Evolutionary conservation across 2,888 invertebrate genomes (phyloP), one percentile per base, ranked within the genome.

Genomic region (Pollenia griseotomentosa): DNA sequence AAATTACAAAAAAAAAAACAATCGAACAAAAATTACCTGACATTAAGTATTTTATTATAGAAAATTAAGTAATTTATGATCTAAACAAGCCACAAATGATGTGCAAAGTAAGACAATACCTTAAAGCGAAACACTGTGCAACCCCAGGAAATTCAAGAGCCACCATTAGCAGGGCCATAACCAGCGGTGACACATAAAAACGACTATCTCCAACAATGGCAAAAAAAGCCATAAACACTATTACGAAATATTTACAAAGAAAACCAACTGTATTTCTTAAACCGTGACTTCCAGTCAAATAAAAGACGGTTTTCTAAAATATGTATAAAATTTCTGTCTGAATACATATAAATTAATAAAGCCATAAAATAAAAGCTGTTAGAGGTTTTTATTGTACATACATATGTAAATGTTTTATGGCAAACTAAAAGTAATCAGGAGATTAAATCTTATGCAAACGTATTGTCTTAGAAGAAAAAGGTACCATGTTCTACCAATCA

Each of bases 21-120:
- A 40, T 12, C 11, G 19, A 14, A 33, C 33, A 75, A 78, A 48
- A 57, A 48, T 16, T 48, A 42, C 19, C 65, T 44, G 59, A 57
- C 65, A 77, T 73, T 59, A 59, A 79, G 65, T 79, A 79, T 84
- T 84, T 79, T 79, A 84, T 79, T 73, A 66, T 16, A 66, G 65
- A 66, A 84, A 84, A 79, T 84, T 79, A 78, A 79, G 66, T 66
- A 73, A 84, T 84, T 84, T 78, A 84, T 66, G 59, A 73, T 66
- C 19, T 40, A n/a, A 42, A 19, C 57, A 19, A 61, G 14, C 59
- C 66, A 75, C 33, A 63, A 68, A 44, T 53, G 68, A 75, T 33
- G 57, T 57, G 73, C 65, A 51, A 63, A 23, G 51, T 44, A 57
- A 74, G 23, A 66, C 66, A 66, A 61, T 23, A 53, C 44, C 65